Conservation (phyloP, 2,113 vertebrate genomes). For the Periophthalmodon schlosseri region DNA sequence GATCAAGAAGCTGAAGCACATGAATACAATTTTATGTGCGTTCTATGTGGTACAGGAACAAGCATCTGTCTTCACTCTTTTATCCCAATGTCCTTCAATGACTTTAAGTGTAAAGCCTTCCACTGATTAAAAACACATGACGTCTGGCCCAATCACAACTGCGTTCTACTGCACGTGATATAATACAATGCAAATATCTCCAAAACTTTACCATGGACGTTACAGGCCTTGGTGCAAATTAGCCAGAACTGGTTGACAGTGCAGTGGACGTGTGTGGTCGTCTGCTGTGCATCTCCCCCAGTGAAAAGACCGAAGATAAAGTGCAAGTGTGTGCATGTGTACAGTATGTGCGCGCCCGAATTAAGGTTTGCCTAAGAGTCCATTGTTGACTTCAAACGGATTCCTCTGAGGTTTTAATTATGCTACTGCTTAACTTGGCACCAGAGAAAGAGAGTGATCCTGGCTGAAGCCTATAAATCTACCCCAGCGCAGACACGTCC, state of each 20-base stretch:
- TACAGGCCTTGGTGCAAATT: neutral
- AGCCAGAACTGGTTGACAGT: neutral
- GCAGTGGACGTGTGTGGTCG: constrained; percentile 61
- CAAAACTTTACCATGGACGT: neutral
- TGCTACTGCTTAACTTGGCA: constrained; percentile 83
- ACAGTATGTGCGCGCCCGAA: constrained; percentile 54
- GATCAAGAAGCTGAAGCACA: too few relatives aligned
- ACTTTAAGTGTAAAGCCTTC: neutral
- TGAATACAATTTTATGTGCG: too few relatives aligned
- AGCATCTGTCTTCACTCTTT: neutral
- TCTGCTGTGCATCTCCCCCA: constrained; percentile 38
- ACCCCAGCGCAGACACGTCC: constrained; percentile 73
- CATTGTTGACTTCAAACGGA: constrained; percentile 80
- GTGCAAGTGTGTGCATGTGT: constrained; percentile 60
- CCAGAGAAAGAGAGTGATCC: constrained; percentile 77
- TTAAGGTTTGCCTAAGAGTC: constrained; percentile 70
- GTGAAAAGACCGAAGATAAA: constrained; percentile 57
- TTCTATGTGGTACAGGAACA: neutral
- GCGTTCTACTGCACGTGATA: neutral
- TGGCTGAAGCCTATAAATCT: constrained; percentile 80
- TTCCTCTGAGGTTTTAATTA: constrained; percentile 83
- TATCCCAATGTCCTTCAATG: neutral
- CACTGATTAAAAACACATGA: constrained; percentile 1
- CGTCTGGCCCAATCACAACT: neutral
- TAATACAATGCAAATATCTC: neutral